Base-by-base conservation (phyloP, 2,888 invertebrate genomes). In the Flexamia atlantica region DNA sequence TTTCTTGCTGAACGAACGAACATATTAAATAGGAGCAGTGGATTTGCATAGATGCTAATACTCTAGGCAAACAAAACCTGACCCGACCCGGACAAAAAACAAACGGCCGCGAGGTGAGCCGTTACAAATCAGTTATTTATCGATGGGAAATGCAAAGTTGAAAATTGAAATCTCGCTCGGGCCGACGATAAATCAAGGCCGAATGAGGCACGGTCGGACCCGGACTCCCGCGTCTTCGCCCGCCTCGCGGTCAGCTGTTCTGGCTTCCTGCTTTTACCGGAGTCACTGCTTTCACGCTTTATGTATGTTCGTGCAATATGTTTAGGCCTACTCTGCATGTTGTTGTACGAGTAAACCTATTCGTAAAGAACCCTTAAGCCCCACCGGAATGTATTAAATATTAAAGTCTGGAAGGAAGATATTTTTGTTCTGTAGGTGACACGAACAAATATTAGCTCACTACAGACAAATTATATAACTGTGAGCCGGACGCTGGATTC, bases 121-220 rank as follows among this genome's bases (percentile, higher is more conserved):
- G 79, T 79, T 79, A 36, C 79, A 57, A 79, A 79, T 79, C 79
- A 79, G 79, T 79, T 79, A 57, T 79, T 53, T 79, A 79, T 79
- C 36, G 57, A 79, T 57, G 79, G 57, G 79, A 79, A 57, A 76
- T 76, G 74, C 28, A 46, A 76, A 76, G 76, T 42, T 40, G 17
- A 72, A n/a, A 72, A 23, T 72, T 40, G 72, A 72, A 72, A 72
- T 42, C 40, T 72, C 42, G 72, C 14, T 42, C 46, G 12, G 42
- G 17, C 50, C 14, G 42, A 50, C 9, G 17, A 76, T 76, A 46
- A 42, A 76, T 76, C 40, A 50, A 12, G 68, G 12, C 60, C 30
- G 32, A 28, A 30, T 68, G 40, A 70, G 36, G 10, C 23, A 68
- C 7, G 68, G 40, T 28, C 68, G 32, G 32, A n/a, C 68, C 14